Base-by-base conservation (phyloP, 2,113 vertebrate genomes). In the Phoenicopterus ruber region DNA sequence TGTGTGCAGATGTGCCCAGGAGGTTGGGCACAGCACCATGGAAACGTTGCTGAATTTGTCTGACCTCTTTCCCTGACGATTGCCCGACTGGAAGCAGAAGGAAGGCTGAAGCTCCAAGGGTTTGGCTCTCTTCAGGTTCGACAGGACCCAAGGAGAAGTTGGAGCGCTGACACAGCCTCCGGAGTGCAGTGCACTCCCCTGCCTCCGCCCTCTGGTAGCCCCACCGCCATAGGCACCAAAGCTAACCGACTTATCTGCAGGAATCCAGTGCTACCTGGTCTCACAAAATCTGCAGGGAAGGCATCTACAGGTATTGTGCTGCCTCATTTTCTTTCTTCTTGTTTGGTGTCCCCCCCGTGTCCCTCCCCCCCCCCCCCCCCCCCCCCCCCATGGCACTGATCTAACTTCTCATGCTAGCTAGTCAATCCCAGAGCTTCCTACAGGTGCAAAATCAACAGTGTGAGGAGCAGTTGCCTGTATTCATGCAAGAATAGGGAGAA, bases 381-480 rank as follows among this genome's bases (percentile, higher is more conserved):
- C 26, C 0, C 5, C 28, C 6, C 13, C 19, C 16, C 26, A 22
- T n/a, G 36, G 50, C 78, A 90, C 36, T 55, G 36, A 94, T 86
- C 28, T 82, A 81, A 88, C 55, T 77, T 61, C 46, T 63, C 0
- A 0, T 58, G 67, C 54, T 52, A 88, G 20, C 25, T 31, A 83
- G 57, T 84, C 78, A 80, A 83, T 46, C 77, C 49, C 78, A 76
- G n/a, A 81, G 38, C n/a, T 58, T 93, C 74, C 80, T 92, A 40
- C 3, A 6, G 59, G 40, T 69, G 36, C 72, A 26, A 84, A 63
- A 71, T 50, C 70, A 82, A 70, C 38, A 71, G 36, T 5, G 6
- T 10, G 13, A 90, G 69, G 28, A 78, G 67, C 78, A 89, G 55
- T 49, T 72, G 50, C 22, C 38, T 83, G 40, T 59, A 73, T 81